A percentile compares a stretch with the other conserved stretches of the same genome.
These are phyloP conservation scores for Dolichotis patagonum DNA, from an alignment of 2,113 vertebrate species.

Conservation along the genomic window DNA sequence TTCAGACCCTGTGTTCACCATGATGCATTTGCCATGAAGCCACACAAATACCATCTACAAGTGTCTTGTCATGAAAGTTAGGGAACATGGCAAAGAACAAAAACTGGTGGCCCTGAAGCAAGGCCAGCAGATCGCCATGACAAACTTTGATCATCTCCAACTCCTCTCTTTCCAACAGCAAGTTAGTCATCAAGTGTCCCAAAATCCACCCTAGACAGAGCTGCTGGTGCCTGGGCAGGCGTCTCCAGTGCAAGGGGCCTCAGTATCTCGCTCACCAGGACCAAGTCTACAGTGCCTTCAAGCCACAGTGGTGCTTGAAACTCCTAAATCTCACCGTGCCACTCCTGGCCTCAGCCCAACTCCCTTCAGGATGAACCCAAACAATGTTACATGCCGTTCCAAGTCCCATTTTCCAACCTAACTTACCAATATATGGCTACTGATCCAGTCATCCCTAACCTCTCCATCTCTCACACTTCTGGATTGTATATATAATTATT, in stretches of 20 bases:
- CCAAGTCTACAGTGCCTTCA: background rate
- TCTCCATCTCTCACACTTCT: background rate
- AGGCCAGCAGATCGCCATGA: too few relatives aligned
- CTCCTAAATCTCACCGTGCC: background rate
- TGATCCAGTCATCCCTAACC: background rate
- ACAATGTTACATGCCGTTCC: fast-evolving
- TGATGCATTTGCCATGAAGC: too few relatives aligned
- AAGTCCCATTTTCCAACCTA: background rate
- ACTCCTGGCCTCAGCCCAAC: background rate
- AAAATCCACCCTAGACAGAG: background rate
- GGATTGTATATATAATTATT: background rate
- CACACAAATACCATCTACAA: background rate
- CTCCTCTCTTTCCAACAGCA: background rate
- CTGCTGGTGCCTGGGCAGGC: background rate
- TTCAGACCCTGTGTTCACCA: background rate
- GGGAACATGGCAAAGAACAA: background rate
- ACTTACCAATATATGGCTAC: background rate
- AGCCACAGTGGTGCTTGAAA: background rate
- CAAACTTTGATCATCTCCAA: background rate
- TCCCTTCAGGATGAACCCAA: background rate
- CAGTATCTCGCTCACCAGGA: background rate
- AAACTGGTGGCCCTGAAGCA: too few relatives aligned
- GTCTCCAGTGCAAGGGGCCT: background rate
- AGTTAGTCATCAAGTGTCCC: background rate
- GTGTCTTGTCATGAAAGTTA: background rate